Evolutionary conservation across 2,888 invertebrate genomes (phyloP), one percentile per base, ranked within the genome.

Genomic region (Asteroscopus sphinx): DNA sequence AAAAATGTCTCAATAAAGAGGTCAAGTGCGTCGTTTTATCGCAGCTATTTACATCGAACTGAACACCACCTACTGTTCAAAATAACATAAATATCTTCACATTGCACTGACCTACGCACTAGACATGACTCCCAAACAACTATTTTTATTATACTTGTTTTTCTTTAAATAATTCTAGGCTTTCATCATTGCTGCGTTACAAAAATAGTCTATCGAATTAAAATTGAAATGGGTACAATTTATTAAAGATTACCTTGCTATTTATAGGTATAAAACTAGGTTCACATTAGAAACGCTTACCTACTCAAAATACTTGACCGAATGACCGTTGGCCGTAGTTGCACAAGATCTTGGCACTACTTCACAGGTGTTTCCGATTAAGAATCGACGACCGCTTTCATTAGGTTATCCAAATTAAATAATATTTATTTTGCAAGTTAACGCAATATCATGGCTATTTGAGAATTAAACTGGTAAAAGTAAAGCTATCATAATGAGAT

Each of bases 11-110:
- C 77, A 82, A 82, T 85, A 87, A 87, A 88, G 86, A 83, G 89
- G 90, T 88, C 89, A 90, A 90, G 88, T 82, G 85, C 85, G 80
- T 65, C 65, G 70, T 78, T 85, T 83, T 83, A 86, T 84, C 80
- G 74, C 47, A 57, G 76, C 71, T 84, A 80, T 82, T 83, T 83
- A 77, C 81, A 79, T 77, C 70, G 59, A 55, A 69, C 68, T 77
- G 73, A 72, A 68, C 66, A 41, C 40, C 75, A 73, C 68, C 71
- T 73, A 76, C 77, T 79, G 76, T 76, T 76, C 68, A 73, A 70
- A 73, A 69, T 65, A 56, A 63, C 73, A 70, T 48, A 47, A 64
- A 56, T 76, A 77, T 72, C 45, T 66, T 70, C 45, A 69, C 74
- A 81, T 79, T 85, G 78, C 82, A 87, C 85, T 86, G 86, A 83